phyloP scores from a whole-genome alignment of 2,113 vertebrate species.

The Manacus vitellinus region DNA sequence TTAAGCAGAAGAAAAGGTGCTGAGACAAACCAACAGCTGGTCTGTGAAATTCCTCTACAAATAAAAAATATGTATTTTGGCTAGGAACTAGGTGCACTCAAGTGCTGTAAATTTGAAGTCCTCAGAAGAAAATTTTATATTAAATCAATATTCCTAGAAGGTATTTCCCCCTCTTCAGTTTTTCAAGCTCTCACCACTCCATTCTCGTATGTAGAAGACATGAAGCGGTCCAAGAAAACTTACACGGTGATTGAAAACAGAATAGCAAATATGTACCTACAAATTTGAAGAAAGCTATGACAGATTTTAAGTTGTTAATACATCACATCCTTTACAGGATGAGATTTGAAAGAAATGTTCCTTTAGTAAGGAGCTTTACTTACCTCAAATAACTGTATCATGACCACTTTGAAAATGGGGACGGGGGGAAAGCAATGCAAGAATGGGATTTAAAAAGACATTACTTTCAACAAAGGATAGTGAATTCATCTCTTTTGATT shows the following conservation, averaged over 20 bases:
- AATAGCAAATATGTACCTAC: neutral
- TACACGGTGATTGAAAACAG: constrained; percentile 18
- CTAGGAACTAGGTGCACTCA: neutral
- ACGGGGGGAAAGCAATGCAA: neutral
- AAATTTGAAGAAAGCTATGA: neutral
- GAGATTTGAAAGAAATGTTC: neutral
- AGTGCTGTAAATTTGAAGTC: neutral
- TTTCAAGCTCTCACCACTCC: neutral
- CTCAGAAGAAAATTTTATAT: neutral
- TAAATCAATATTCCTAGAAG: neutral
- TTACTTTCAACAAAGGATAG: neutral
- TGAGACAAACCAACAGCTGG: neutral
- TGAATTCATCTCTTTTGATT: neutral
- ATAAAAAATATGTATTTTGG: neutral
- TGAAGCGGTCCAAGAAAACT: constrained; percentile 10
- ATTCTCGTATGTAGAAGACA: neutral
- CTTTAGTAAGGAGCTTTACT: neutral
- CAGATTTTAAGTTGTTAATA: neutral
- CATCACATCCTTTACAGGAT: neutral
- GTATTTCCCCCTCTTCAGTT: neutral
- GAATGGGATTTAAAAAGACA: neutral
- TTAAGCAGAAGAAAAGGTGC: neutral
- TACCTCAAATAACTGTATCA: neutral
- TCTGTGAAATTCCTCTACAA: neutral
- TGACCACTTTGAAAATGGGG: neutral